These are phyloP conservation scores for Micromys minutus DNA, from an alignment of 2,113 vertebrate species.

Conservation along the genomic window DNA sequence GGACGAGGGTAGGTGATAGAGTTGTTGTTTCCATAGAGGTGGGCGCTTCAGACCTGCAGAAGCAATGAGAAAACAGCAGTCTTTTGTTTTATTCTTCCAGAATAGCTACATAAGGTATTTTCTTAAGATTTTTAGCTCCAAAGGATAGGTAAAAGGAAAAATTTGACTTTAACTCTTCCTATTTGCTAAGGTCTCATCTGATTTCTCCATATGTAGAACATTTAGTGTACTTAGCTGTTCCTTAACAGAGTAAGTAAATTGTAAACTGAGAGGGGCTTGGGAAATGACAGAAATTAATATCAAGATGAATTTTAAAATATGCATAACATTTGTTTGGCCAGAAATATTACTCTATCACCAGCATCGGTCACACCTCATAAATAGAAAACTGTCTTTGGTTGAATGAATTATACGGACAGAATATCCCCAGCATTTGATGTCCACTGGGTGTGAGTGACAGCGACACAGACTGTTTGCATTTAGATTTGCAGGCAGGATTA, in stretches of 20 bases:
- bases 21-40: too few species aligned
- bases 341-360: neutral
- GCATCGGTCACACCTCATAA: neutral
- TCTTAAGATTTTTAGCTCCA: neutral
- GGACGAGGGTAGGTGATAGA: too few species aligned
- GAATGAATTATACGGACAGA: neutral
- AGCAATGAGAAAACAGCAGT: too few species aligned
- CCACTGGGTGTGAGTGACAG: neutral
- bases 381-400: neutral
- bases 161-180: neutral
- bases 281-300: neutral
- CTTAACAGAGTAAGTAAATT: neutral
- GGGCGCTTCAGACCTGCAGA: too few species aligned
- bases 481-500: fast-evolving
- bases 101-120: neutral
- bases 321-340: neutral
- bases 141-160: neutral
- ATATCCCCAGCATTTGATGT: neutral
- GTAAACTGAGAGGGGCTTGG: neutral
- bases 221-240: neutral
- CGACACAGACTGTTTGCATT: neutral
- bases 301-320: neutral
- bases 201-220: neutral
- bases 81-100: neutral
- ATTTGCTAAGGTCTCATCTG: neutral